Conservation (phyloP, 2,888 invertebrate species). For the Isotomurus palustris region DNA sequence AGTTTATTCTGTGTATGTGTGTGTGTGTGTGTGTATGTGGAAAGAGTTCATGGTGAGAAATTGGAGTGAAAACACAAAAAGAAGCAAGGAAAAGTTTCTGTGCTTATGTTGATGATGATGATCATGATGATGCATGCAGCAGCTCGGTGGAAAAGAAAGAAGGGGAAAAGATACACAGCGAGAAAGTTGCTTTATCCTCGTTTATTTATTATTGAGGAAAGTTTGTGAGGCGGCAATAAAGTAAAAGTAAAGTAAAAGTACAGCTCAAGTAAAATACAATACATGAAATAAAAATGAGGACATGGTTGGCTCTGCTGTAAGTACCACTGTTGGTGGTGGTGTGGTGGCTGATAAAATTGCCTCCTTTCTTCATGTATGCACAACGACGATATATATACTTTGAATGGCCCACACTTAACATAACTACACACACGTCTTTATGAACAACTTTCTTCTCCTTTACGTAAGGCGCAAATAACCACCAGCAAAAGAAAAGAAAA, state of each 20-base stretch:
- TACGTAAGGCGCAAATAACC: not conserved
- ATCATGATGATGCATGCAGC: conserved; percentile 2
- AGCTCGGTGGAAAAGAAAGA: not conserved
- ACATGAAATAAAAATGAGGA: conserved; percentile 13
- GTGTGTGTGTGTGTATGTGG: no score
- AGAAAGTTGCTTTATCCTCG: conserved; percentile 5
- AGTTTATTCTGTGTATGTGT: conserved; percentile 9
- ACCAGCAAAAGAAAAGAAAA: not conserved
- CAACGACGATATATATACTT: no score
- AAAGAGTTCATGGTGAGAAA: conserved; percentile 12
- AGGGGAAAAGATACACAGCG: not conserved
- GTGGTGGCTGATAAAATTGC: not conserved
- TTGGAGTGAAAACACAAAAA: conserved; percentile 4
- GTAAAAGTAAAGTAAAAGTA: conserved; percentile 9
- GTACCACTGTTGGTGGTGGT: not conserved
- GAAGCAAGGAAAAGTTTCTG: conserved; percentile 7
- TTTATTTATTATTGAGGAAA: conserved; percentile 13
- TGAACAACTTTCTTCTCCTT: no score
- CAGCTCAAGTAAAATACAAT: conserved; percentile 13
- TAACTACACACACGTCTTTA: no score
- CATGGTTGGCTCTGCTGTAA: not conserved
- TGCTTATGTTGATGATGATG: conserved; percentile 8
- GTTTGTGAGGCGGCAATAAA: conserved; percentile 12
- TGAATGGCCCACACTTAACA: no score
- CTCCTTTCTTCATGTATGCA: not conserved